phyloP scores from a whole-genome alignment of 2,113 vertebrate species.

The Scomber colias region DNA sequence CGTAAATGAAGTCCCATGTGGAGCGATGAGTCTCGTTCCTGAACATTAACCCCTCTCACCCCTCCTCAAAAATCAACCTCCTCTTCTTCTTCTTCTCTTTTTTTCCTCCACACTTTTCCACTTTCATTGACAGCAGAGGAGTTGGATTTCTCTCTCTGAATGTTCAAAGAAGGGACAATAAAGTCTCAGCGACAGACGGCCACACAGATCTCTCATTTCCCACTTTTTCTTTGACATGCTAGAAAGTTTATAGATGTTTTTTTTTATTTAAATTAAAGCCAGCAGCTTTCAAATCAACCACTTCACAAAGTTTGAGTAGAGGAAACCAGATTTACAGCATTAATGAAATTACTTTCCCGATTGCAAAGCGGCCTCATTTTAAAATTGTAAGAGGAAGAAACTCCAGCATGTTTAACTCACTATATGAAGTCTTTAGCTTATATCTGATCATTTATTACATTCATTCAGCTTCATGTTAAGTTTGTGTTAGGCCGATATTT shows the following conservation, averaged over 20 bases:
- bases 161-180: constrained; percentile 34
- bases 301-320: constrained; percentile 48
- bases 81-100: too few relatives aligned
- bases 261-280: constrained; percentile 47
- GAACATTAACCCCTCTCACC: neutral
- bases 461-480: too few relatives aligned
- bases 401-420: too few relatives aligned
- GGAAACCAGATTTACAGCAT: constrained; percentile 33
- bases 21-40: neutral
- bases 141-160: neutral
- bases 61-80: neutral
- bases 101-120: neutral
- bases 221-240: constrained; percentile 61
- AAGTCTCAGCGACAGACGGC: constrained; percentile 21
- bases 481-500: too few relatives aligned
- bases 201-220: constrained; percentile 70
- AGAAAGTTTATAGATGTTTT: constrained; percentile 54
- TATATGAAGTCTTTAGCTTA: too few relatives aligned
- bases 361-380: too few relatives aligned
- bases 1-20: neutral
- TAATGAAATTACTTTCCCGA: too few relatives aligned
- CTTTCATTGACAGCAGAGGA: too few relatives aligned
- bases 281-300: constrained; percentile 24
- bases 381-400: too few relatives aligned
- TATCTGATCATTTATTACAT: too few relatives aligned